Percentiles rank a stretch among this genome's conserved stretches.
These are phyloP conservation scores for Polydrusus cervinus DNA, from an alignment of 2,888 invertebrate species.

Conservation along the genomic window DNA sequence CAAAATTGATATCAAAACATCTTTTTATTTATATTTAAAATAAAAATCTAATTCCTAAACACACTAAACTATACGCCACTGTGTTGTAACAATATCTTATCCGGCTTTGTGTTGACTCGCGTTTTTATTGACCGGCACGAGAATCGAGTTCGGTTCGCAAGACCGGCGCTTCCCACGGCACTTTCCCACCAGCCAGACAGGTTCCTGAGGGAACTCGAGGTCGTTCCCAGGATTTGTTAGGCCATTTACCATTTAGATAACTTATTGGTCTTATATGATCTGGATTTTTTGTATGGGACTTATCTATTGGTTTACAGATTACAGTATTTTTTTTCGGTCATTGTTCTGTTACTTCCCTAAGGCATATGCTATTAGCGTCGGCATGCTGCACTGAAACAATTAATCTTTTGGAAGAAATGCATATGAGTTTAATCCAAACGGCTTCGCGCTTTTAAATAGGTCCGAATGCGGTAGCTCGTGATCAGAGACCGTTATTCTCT, in stretches of 20 bases:
- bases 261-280: conserved; percentile 22
- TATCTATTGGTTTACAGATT: conserved; percentile 7
- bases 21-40: too few relatives aligned
- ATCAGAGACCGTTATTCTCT: too few relatives aligned
- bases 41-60: background rate
- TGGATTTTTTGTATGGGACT: background rate
- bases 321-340: background rate
- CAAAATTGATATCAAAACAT: too few relatives aligned
- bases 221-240: conserved; percentile 63
- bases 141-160: conserved; percentile 51
- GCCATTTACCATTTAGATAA: conserved; percentile 32
- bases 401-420: too few relatives aligned
- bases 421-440: too few relatives aligned
- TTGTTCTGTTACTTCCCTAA: too few relatives aligned
- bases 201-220: conserved; percentile 60
- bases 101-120: conserved; percentile 48
- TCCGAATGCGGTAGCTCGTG: too few relatives aligned
- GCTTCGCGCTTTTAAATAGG: too few relatives aligned
- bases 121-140: conserved; percentile 53
- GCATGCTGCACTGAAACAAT: too few relatives aligned
- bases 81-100: conserved; percentile 52
- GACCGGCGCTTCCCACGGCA: conserved; percentile 48
- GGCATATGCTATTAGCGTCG: too few relatives aligned
- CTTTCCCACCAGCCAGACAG: conserved; percentile 51
- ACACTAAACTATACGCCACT: conserved; percentile 34